phyloP scores from a whole-genome alignment of 2,113 vertebrate species.

The Australoheros scitulus region DNA sequence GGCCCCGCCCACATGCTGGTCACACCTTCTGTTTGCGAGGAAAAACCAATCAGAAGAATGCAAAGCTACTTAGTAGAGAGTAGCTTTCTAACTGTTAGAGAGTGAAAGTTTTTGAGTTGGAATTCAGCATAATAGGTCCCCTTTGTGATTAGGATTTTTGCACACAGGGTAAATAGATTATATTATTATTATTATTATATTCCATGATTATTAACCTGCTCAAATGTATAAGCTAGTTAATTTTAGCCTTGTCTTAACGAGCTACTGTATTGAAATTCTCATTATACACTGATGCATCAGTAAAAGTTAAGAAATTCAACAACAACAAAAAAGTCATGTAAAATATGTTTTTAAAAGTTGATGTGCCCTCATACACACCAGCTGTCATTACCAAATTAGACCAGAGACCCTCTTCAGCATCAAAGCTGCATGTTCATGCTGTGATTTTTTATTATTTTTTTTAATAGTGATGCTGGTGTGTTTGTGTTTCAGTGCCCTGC shows the following conservation, averaged over 20 bases:
- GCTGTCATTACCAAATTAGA: neutral
- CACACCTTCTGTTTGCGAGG: too few relatives aligned
- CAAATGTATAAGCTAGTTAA: neutral
- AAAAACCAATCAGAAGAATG: too few relatives aligned
- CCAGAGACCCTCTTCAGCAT: neutral
- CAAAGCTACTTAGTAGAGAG: too few relatives aligned
- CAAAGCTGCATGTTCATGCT: conserved; percentile 11
- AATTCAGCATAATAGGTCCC: too few relatives aligned
- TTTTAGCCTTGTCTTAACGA: neutral
- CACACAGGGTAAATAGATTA: neutral
- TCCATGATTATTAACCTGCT: neutral
- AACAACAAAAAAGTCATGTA: too few relatives aligned
- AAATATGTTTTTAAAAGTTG: neutral
- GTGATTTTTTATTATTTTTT: neutral
- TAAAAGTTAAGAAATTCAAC: neutral
- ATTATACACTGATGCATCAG: neutral
- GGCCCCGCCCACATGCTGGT: too few relatives aligned
- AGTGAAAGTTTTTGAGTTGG: too few relatives aligned
- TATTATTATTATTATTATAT: too few relatives aligned
- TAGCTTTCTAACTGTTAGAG: too few relatives aligned
- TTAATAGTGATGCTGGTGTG: conserved; percentile 12
- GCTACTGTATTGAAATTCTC: neutral
- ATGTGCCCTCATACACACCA: neutral
- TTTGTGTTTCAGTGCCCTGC: neutral
- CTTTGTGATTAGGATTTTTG: too few relatives aligned